Percentiles rank a stretch among this genome's conserved stretches.
phyloP scores from a whole-genome alignment of 1,140 invertebrate species.

The Glomeris maerens region DNA sequence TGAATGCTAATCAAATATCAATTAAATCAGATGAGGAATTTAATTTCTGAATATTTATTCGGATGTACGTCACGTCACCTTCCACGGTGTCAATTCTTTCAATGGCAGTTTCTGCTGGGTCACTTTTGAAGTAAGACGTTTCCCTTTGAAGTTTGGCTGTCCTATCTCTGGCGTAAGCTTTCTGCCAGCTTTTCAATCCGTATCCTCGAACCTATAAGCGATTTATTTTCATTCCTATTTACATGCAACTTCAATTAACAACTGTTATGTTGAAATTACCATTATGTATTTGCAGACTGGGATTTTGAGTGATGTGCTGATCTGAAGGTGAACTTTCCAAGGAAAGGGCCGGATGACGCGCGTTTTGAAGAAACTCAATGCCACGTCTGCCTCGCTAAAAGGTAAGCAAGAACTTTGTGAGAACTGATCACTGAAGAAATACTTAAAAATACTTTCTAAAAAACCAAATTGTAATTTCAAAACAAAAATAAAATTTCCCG shows the following conservation, averaged over 20 bases:
- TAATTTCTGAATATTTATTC: neutral
- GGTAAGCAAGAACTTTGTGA: too few species aligned
- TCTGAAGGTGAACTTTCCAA: slow-evolving; percentile 36
- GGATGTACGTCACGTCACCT: slow-evolving; percentile 20
- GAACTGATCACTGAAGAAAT: neutral
- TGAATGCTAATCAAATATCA: slow-evolving; percentile 25
- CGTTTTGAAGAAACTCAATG: slow-evolving; percentile 34
- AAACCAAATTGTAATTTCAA: slow-evolving; percentile 16
- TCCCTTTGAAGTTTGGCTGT: slow-evolving; percentile 26
- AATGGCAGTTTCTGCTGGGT: slow-evolving; percentile 35
- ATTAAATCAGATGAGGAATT: slow-evolving; percentile 1
- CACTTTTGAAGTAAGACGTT: slow-evolving; percentile 32
- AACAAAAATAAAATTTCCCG: too few species aligned
- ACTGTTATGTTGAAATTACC: slow-evolving; percentile 20
- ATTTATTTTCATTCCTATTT: neutral
- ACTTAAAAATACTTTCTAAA: neutral
- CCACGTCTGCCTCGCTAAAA: slow-evolving; percentile 36
- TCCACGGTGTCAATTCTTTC: slow-evolving; percentile 33
- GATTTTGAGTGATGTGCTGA: slow-evolving; percentile 32
- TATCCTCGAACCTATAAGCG: slow-evolving; percentile 27
- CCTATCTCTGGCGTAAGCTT: slow-evolving; percentile 30
- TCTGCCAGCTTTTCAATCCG: slow-evolving; percentile 33
- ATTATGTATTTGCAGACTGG: slow-evolving; percentile 32
- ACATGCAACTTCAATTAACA: neutral
- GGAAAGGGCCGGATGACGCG: slow-evolving; percentile 29